Evolutionary conservation across 2,797 vertebrate species (phyloP).

Genomic region (Muscicapa striata): DNA sequence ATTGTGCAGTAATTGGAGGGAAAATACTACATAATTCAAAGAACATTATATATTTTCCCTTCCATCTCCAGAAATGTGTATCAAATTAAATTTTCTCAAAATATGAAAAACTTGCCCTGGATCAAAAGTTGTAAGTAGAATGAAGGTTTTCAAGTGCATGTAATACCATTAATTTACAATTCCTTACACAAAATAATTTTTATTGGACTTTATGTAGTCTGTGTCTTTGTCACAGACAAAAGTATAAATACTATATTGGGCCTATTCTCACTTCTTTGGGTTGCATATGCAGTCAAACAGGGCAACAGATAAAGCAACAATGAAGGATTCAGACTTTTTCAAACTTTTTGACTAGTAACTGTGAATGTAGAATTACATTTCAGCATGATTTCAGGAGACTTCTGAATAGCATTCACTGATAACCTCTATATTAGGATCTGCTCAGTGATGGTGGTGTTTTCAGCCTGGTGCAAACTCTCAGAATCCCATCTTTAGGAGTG

Average conservation of each 20-base stretch:
- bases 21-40: background rate
- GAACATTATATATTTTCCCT: background rate
- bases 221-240: background rate
- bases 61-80: background rate
- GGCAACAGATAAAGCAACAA: background rate
- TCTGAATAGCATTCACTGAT: background rate
- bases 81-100: background rate
- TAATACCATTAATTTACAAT: background rate
- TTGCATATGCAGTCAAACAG: background rate
- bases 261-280: background rate
- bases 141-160: background rate
- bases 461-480: background rate
- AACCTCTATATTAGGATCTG: background rate
- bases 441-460: background rate
- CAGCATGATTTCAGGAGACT: background rate
- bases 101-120: background rate
- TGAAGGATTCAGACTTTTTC: background rate
- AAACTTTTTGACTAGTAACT: background rate
- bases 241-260: background rate
- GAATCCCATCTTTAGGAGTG: background rate
- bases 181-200: background rate
- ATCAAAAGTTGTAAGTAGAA: background rate
- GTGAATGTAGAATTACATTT: background rate
- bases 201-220: background rate
- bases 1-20: fast-evolving